Base-by-base conservation (phyloP, 2,888 invertebrate species). In the Campoplex nolae region DNA sequence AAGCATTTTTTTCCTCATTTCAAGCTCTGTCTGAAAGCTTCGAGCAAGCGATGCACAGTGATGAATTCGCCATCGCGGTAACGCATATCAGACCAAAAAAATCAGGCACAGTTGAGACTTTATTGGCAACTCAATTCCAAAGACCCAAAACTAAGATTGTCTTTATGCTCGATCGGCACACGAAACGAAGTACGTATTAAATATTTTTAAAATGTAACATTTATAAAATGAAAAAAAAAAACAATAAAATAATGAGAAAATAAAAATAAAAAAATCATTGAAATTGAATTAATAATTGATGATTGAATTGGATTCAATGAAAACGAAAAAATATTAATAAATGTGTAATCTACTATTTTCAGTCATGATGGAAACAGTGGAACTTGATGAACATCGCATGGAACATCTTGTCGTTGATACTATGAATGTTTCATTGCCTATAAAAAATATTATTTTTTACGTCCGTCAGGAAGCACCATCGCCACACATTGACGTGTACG, bases 301-400 rank as follows among this genome's bases (percentile, higher is more conserved):
- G 23, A 23, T 23, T 23, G 23, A 23, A 23, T 23, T 23, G 0
- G 23, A 23, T 23, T 23, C 23, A 23, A 23, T 23, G 23, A 23
- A 23, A 28, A 42, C 74, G 18, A 54, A 13, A 28, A 23, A n/a
- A 58, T 48, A 9, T 48, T 23, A 28, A 8, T 23, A 56, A 32
- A 16, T 48, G 38, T 23, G 8, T 74, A 13, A 54, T 71, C 76
- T 71, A 71, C 84, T 86, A 93, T 93, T 68, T n/a, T 73, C 93
- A 97, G 97, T 97, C n/a, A 95, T 96, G n/a, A 94, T 97, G 88
- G 96, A 97, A 92, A 96, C 96, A 7, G 93, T 96, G 0, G 93
- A 93, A 73, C 94, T 94, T 68, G 95, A 96, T 18, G 96, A 96
- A 13, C 94, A 95, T 85, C 95, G 96, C 84, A 95, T 95, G 13